Percentiles rank a stretch among this genome's conserved stretches.
phyloP scores from a whole-genome alignment of 2,888 invertebrate species.

The Drosophila eohydei region DNA sequence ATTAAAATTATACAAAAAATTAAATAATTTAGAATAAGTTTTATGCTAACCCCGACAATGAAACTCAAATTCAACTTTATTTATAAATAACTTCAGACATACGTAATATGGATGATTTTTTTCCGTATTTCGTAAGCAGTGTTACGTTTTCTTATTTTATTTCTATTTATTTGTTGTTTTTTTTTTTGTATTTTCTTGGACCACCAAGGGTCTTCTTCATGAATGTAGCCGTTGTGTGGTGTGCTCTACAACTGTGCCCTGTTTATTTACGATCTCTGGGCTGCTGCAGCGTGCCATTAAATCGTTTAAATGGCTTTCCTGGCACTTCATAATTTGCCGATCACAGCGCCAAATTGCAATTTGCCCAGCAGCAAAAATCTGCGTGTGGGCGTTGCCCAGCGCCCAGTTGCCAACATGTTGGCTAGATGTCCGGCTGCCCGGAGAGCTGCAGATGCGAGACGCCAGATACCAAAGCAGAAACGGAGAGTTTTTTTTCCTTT shows the following conservation, averaged over 20 bases:
- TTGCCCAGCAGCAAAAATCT: slow-evolving; percentile 56
- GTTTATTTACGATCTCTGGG: slow-evolving; percentile 75
- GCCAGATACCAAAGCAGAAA: slow-evolving; percentile 32
- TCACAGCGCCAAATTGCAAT: slow-evolving; percentile 74
- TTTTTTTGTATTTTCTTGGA: slow-evolving; percentile 4
- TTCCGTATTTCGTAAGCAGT: slow-evolving; percentile 17
- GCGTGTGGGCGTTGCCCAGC: slow-evolving; percentile 77
- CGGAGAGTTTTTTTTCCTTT: slow-evolving; percentile 27
- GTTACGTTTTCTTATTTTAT: slow-evolving; percentile 5
- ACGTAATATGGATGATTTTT: not conserved
- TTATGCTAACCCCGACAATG: no score
- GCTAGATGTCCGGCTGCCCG: slow-evolving; percentile 46
- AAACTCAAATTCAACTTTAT: no score
- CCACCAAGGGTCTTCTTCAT: slow-evolving; percentile 37
- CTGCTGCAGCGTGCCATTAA: slow-evolving; percentile 70
- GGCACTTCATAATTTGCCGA: slow-evolving; percentile 81
- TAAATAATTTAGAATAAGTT: no score
- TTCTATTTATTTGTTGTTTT: not conserved
- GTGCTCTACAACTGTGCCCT: slow-evolving; percentile 50
- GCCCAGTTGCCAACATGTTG: slow-evolving; percentile 55
- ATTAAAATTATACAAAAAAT: no score
- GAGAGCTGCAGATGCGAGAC: slow-evolving; percentile 43
- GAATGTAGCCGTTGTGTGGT: slow-evolving; percentile 3
- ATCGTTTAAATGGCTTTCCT: slow-evolving; percentile 79
- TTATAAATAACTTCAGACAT: no score